These are phyloP conservation scores for Papio anubis DNA, from an alignment of 2,113 vertebrate species.

Conservation along the genomic window DNA sequence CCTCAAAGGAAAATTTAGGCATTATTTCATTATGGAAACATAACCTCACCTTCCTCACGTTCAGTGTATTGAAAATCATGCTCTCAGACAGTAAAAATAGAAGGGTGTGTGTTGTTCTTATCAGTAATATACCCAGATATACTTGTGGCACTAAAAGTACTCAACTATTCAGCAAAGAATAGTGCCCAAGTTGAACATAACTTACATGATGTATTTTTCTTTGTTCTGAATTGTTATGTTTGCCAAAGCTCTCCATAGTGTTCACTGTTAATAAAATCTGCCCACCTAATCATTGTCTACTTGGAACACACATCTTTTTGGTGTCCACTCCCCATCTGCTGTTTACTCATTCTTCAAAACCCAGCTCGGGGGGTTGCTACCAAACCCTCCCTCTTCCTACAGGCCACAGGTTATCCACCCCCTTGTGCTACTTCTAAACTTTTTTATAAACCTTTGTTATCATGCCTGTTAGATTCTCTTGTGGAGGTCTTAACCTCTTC, in stretches of 20 bases:
- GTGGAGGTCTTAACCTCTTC: not conserved
- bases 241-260: not conserved
- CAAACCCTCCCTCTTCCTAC: not conserved
- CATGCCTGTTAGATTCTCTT: not conserved
- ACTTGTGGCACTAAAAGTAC: not conserved
- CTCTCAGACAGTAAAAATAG: not conserved
- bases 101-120: not conserved
- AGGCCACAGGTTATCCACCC: not conserved
- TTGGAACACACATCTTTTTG: not conserved
- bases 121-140: not conserved
- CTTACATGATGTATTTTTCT: not conserved
- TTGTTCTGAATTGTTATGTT: not conserved
- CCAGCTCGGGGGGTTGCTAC: not conserved
- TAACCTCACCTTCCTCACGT: not conserved
- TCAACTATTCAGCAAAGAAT: not conserved
- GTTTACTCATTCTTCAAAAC: not conserved
- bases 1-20: not conserved
- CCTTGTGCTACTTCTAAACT: not conserved
- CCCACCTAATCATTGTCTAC: not conserved
- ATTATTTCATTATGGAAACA: conserved; percentile 3
- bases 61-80: not conserved
- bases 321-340: not conserved
- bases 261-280: not conserved
- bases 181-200: not conserved
- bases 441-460: not conserved